Evolutionary conservation across 2,113 vertebrate genomes (phyloP).

Genomic region (Aplodontia rufa): DNA sequence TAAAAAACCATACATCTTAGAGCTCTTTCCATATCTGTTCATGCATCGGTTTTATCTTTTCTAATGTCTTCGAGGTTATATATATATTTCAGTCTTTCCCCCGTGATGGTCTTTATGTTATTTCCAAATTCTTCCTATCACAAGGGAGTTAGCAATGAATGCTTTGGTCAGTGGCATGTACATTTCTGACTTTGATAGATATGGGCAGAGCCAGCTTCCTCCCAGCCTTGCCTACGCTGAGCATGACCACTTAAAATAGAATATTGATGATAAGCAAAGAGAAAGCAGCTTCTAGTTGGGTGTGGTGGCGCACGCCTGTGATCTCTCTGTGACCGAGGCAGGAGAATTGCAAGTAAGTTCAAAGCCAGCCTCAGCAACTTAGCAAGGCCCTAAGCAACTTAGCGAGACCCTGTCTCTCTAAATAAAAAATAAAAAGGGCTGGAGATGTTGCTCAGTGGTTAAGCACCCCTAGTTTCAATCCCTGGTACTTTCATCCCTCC

Average conservation of each 20-base stretch:
- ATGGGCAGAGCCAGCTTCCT: background rate
- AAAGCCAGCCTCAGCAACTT: too few species aligned
- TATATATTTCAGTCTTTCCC: background rate
- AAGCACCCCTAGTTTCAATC: too few species aligned
- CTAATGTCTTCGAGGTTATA: background rate
- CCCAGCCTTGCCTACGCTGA: background rate
- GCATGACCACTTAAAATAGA: background rate
- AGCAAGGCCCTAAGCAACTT: too few species aligned
- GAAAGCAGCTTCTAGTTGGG: background rate
- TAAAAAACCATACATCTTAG: background rate
- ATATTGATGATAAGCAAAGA: background rate
- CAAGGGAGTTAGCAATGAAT: background rate
- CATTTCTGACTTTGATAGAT: background rate
- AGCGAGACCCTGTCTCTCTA: too few species aligned
- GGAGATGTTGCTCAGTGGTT: too few species aligned
- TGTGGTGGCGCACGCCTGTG: too few species aligned
- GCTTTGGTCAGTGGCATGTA: background rate
- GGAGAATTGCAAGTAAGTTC: too few species aligned
- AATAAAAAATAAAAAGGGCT: too few species aligned
- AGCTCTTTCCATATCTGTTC: background rate
- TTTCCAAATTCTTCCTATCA: background rate
- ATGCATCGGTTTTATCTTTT: too few species aligned
- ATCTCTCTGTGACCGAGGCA: too few species aligned
- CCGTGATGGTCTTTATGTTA: background rate
- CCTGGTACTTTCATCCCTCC: too few species aligned